Percentiles rank a stretch among this genome's conserved stretches.
phyloP scores from a whole-genome alignment of 2,888 invertebrate genomes.

The Strigamia transsilvanica region DNA sequence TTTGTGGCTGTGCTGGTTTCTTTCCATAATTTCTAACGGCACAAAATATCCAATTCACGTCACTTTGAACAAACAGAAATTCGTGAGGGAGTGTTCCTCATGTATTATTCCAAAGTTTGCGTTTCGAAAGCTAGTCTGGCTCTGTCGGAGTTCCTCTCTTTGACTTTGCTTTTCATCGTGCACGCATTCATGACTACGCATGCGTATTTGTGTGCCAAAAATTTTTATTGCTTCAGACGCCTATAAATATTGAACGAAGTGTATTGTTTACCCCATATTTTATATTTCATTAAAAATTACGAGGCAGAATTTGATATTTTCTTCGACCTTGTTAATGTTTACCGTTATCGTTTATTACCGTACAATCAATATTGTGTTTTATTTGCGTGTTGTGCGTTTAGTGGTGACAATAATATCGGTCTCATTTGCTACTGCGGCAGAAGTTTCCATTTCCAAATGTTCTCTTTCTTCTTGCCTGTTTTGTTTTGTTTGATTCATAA shows the following conservation, averaged over 20 bases:
- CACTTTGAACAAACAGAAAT: background rate
- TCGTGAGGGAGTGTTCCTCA: background rate
- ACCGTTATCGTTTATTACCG: background rate
- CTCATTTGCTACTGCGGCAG: background rate
- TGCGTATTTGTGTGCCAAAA: slow-evolving; percentile 33
- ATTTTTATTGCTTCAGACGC: slow-evolving; percentile 6
- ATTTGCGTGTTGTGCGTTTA: slow-evolving; percentile 28
- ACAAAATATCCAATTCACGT: background rate
- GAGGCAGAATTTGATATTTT: background rate
- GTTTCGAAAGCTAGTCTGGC: slow-evolving; percentile 10
- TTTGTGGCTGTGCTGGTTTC: background rate
- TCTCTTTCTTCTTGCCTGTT: background rate
- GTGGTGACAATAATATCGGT: background rate
- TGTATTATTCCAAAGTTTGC: slow-evolving; percentile 28
- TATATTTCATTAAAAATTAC: slow-evolving; percentile 37
- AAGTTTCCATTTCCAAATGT: background rate
- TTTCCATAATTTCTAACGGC: background rate
- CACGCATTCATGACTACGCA: slow-evolving; percentile 9
- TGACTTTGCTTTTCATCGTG: slow-evolving; percentile 31
- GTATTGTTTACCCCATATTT: slow-evolving; percentile 12
- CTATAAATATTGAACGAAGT: slow-evolving; percentile 24
- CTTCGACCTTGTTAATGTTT: background rate
- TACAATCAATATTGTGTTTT: background rate
- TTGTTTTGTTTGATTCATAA: too few species aligned
- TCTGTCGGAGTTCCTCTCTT: background rate